phyloP scores from a whole-genome alignment of 2,113 vertebrate genomes.

The Oostethus manadensis region DNA sequence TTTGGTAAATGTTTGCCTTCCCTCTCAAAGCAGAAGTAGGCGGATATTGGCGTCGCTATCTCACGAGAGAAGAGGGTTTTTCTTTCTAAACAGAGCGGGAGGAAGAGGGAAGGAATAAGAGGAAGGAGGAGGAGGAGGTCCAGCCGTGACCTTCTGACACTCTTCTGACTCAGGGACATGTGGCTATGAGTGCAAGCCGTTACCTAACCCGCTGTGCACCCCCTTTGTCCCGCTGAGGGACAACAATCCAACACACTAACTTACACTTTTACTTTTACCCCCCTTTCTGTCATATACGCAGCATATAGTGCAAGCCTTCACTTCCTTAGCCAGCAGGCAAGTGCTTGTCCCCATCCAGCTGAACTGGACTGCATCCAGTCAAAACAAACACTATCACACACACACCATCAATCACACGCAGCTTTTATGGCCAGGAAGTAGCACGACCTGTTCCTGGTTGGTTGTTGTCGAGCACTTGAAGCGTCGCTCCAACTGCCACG shows the following conservation, averaged over 20 bases:
- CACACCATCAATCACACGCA: conserved; percentile 58
- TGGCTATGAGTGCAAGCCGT: conserved; percentile 28
- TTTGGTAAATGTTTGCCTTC: conserved; percentile 60
- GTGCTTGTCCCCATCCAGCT: conserved; percentile 42
- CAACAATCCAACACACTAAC: conserved; percentile 19
- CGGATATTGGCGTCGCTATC: conserved; percentile 49
- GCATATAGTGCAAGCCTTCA: conserved; percentile 12
- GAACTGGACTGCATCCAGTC: conserved; percentile 60
- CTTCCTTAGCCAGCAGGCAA: conserved; percentile 46
- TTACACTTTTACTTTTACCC: conserved; percentile 35
- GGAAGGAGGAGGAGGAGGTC: conserved; percentile 19
- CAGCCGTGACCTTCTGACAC: conserved; percentile 43
- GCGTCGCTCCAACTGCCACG: conserved; percentile 62
- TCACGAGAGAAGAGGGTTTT: conserved; percentile 40
- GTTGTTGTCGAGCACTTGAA: conserved; percentile 50
- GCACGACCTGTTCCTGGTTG: conserved; percentile 60
- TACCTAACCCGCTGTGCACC: conserved; percentile 22
- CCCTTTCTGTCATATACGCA: not conserved
- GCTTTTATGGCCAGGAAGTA: conserved; percentile 63
- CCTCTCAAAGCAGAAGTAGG: conserved; percentile 49
- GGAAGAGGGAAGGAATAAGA: conserved; percentile 24
- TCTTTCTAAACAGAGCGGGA: conserved; percentile 39
- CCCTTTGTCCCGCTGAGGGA: conserved; percentile 8
- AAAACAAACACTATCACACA: conserved; percentile 68
- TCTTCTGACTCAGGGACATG: conserved; percentile 41